A percentile compares a stretch with the other conserved stretches of the same genome.
These are phyloP conservation scores for Aldrovandia affinis DNA, from an alignment of 2,797 vertebrate genomes.

Conservation along the genomic window DNA sequence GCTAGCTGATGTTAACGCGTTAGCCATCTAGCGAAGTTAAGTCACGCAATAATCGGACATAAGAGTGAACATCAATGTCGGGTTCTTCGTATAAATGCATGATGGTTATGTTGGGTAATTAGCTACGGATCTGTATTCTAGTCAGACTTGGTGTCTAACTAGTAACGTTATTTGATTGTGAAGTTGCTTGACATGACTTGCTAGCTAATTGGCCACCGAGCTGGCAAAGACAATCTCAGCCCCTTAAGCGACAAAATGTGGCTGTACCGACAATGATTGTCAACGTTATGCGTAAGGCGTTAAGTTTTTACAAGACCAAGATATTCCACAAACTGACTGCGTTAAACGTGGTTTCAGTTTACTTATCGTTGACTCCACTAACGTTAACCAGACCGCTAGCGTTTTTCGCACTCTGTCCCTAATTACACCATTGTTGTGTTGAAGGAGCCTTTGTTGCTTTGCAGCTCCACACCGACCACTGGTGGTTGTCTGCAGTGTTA, in stretches of 20 bases:
- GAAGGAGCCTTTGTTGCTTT: conserved; percentile 30
- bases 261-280: not conserved
- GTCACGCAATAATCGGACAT: not conserved
- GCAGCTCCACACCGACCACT: conserved; percentile 21
- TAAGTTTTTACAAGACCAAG: not conserved
- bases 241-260: not conserved
- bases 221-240: not conserved
- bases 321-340: not conserved
- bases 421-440: conserved; percentile 12
- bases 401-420: not conserved
- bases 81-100: not conserved
- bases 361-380: not conserved
- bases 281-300: not conserved
- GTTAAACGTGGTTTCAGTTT: not conserved
- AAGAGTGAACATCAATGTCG: not conserved
- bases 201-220: not conserved
- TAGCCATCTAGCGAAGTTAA: too few species aligned
- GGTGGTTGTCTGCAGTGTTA: conserved; percentile 19
- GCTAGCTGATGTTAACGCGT: too few species aligned
- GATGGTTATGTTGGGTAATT: too few species aligned
- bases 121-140: not conserved
- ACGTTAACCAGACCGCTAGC: not conserved
- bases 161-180: not conserved
- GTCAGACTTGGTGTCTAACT: not conserved
- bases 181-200: not conserved